These are phyloP conservation scores for Adelphocoris suturalis DNA, from an alignment of 2,888 invertebrate genomes.

Conservation along the genomic window DNA sequence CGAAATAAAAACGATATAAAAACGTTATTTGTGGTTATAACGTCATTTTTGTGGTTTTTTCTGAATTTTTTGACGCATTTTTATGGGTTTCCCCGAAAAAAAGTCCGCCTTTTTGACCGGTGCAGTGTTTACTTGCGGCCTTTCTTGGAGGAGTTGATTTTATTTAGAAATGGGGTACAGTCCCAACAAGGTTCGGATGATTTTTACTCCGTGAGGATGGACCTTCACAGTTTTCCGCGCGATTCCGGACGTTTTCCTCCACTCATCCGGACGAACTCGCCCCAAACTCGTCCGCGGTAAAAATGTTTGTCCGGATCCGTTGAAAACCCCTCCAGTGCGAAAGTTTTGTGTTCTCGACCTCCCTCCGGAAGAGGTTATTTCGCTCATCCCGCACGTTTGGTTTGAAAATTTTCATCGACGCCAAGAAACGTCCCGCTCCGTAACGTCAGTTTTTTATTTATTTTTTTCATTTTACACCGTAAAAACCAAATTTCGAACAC, in stretches of 20 bases:
- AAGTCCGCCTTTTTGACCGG: constrained; percentile 78
- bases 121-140: constrained; percentile 81
- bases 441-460: background rate
- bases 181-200: constrained; percentile 65
- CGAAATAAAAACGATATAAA: constrained; percentile 13
- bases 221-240: constrained; percentile 13
- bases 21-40: background rate
- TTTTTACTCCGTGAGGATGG: constrained; percentile 52
- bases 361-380: background rate
- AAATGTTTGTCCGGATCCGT: background rate
- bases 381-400: constrained; percentile 28
- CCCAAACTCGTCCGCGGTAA: no score
- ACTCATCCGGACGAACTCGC: background rate
- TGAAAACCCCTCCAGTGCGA: background rate
- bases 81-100: background rate
- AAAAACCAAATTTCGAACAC: constrained; percentile 32
- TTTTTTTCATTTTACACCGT: background rate
- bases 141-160: constrained; percentile 78
- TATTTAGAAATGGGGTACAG: constrained; percentile 78
- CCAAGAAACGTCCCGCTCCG: background rate
- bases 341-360: background rate
- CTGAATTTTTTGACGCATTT: constrained; percentile 37
- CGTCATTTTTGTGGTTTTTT: background rate
- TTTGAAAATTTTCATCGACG: background rate
- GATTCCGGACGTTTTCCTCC: background rate